phyloP scores from a whole-genome alignment of 2,888 invertebrate genomes.

The Marasmarcha lunaedactyla region DNA sequence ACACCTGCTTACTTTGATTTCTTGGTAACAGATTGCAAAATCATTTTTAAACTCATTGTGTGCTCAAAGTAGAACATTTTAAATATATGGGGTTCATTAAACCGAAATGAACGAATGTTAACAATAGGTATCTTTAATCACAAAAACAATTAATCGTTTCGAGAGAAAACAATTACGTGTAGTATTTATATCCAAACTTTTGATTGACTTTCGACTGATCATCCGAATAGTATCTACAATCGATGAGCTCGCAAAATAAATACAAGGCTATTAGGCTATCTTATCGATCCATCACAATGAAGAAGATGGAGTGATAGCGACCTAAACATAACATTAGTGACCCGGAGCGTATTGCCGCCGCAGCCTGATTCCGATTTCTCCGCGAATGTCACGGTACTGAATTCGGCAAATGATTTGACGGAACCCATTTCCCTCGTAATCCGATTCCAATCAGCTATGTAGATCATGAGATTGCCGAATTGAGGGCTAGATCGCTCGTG shows the following conservation, averaged over 20 bases:
- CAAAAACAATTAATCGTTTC: background rate
- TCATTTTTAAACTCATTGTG: no score
- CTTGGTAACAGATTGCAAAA: no score
- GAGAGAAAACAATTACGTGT: background rate
- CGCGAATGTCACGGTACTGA: slow-evolving; percentile 54
- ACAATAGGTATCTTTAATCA: background rate
- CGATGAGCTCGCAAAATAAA: slow-evolving; percentile 33
- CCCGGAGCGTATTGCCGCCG: slow-evolving; percentile 40
- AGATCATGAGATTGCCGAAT: slow-evolving; percentile 59
- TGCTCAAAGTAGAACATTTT: no score
- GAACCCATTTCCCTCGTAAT: slow-evolving; percentile 53
- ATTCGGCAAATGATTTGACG: slow-evolving; percentile 28
- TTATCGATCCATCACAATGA: slow-evolving; percentile 37
- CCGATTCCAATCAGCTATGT: slow-evolving; percentile 63
- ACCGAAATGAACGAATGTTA: no score
- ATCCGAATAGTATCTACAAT: slow-evolving; percentile 30
- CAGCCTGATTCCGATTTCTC: slow-evolving; percentile 41
- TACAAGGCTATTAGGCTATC: slow-evolving; percentile 53
- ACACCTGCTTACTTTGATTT: slow-evolving; percentile 22
- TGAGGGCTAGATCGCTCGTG: slow-evolving; percentile 51
- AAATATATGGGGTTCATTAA: no score
- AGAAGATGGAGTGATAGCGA: slow-evolving; percentile 37
- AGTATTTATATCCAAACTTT: no score
- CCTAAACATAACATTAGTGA: slow-evolving; percentile 45
- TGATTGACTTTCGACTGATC: background rate